phyloP scores from a whole-genome alignment of 2,888 invertebrate genomes.

The Congeria kusceri region DNA sequence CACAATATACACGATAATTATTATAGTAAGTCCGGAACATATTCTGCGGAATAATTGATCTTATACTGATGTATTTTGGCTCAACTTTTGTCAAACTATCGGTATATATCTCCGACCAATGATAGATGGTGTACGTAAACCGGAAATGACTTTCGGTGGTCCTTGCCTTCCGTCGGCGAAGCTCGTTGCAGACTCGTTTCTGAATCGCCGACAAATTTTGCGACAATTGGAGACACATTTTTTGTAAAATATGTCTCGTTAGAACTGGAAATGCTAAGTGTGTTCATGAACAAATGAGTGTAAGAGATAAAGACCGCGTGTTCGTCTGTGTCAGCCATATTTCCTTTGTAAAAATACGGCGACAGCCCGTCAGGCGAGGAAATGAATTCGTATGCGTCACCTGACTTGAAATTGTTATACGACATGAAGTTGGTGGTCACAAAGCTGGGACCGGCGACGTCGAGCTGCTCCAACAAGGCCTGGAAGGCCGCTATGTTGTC shows the following conservation, averaged over 20 bases:
- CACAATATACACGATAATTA: too few species aligned
- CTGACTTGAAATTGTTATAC: constrained; percentile 36
- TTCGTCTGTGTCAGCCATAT: constrained; percentile 21
- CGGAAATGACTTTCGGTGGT: too few species aligned
- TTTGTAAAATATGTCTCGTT: not conserved
- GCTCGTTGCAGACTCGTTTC: too few species aligned
- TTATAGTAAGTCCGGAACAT: too few species aligned
- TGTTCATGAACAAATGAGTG: constrained; percentile 40
- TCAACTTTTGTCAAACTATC: too few species aligned
- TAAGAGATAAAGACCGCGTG: constrained; percentile 47
- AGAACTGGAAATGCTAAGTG: not conserved
- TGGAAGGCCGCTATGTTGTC: constrained; percentile 64
- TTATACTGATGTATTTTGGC: too few species aligned
- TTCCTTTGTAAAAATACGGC: constrained; percentile 50
- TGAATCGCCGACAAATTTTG: too few species aligned
- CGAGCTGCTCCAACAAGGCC: constrained; percentile 69
- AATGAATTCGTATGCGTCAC: not conserved
- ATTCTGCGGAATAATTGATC: too few species aligned
- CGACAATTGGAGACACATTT: too few species aligned
- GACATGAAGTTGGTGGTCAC: constrained; percentile 54
- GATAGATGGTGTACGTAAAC: too few species aligned
- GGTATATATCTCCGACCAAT: too few species aligned
- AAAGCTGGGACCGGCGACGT: constrained; percentile 74
- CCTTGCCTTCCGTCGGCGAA: too few species aligned
- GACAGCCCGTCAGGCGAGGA: constrained; percentile 17